Evolutionary conservation across 2,888 invertebrate genomes (phyloP).

Genomic region (Automeris io): DNA sequence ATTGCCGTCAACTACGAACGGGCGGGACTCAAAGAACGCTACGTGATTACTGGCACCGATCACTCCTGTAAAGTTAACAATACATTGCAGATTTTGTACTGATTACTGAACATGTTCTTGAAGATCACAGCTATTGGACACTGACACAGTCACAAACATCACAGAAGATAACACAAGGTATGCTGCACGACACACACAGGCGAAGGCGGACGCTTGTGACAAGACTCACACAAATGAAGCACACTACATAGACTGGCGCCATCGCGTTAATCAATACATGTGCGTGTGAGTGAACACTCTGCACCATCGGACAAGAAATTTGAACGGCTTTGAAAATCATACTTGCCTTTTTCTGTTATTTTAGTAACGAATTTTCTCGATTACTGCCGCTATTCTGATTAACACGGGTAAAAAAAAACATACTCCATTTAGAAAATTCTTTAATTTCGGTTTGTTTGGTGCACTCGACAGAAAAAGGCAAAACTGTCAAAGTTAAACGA

Average conservation of each 20-base stretch:
- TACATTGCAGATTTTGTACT: constrained; percentile 44
- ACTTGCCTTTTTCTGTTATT: constrained; percentile 47
- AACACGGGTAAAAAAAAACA: constrained; percentile 18
- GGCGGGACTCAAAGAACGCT: constrained; percentile 59
- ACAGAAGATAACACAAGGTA: constrained; percentile 68
- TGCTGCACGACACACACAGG: constrained; percentile 53
- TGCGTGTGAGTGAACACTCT: constrained; percentile 79
- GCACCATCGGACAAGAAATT: constrained; percentile 39
- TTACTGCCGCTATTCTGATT: constrained; percentile 11
- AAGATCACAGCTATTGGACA: constrained; percentile 59
- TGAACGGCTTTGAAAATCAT: constrained; percentile 23
- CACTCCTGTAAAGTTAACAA: constrained; percentile 49
- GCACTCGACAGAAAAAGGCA: constrained; percentile 57
- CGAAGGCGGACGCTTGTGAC: constrained; percentile 49
- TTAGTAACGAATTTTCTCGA: not conserved
- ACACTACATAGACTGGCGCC: constrained; percentile 69
- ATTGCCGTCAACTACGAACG: constrained; percentile 54
- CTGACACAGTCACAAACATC: constrained; percentile 66
- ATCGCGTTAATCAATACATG: constrained; percentile 81
- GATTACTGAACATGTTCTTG: constrained; percentile 49
- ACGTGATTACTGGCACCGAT: constrained; percentile 49
- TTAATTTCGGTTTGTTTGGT: constrained; percentile 33
- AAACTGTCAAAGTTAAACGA: constrained; percentile 53
- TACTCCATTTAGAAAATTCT: constrained; percentile 33
- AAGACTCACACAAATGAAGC: constrained; percentile 49